phyloP scores from a whole-genome alignment of 2,888 invertebrate species.

The Spisula subtruncata region DNA sequence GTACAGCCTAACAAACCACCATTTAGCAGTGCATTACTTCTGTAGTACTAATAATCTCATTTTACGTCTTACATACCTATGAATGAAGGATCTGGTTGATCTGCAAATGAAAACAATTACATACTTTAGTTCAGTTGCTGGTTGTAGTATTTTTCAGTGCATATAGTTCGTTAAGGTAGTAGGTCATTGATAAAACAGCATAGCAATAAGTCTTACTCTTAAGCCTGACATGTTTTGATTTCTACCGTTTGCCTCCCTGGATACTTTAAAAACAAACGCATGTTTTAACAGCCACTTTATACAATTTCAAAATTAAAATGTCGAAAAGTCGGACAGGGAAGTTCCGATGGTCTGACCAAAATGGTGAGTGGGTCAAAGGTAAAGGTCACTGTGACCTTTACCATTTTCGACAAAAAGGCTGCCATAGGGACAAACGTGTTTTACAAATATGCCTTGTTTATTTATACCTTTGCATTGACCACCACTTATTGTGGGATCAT shows the following conservation, averaged over 20 bases:
- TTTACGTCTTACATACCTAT: not conserved
- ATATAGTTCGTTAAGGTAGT: not conserved
- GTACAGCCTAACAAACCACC: no score
- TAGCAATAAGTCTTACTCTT: no score
- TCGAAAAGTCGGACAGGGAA: no score
- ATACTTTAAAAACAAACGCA: not conserved
- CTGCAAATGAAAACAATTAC: not conserved
- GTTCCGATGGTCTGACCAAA: no score
- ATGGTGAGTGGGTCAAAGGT: no score
- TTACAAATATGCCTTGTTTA: no score
- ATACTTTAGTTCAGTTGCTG: no score
- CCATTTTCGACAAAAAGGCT: no score
- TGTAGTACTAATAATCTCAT: not conserved
- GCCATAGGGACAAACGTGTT: no score
- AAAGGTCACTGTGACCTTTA: no score
- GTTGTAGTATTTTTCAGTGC: no score
- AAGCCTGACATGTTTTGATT: not conserved
- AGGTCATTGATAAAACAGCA: no score
- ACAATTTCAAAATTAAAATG: not conserved
- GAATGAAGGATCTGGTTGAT: not conserved
- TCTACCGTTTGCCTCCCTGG: not conserved
- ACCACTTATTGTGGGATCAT: not conserved
- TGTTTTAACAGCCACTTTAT: not conserved
- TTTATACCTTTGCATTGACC: constrained; percentile 26
- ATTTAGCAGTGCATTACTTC: not conserved